These are phyloP conservation scores for Saccopteryx bilineata DNA, from an alignment of 2,113 vertebrate species.

Conservation along the genomic window DNA sequence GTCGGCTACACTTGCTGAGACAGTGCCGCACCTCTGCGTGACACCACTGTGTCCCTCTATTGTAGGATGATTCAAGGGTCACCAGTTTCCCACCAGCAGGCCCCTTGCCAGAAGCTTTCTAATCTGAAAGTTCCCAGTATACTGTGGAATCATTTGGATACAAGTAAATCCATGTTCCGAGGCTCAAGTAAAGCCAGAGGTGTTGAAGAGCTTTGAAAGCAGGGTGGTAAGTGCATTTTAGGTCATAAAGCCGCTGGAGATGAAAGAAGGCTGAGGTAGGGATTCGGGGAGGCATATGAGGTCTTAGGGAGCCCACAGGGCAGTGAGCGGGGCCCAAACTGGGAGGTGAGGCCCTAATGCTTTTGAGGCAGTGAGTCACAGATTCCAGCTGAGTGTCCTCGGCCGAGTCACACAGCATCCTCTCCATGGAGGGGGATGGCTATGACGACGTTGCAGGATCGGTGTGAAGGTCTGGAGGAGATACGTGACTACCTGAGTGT, in stretches of 20 bases:
- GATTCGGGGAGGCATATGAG: neutral
- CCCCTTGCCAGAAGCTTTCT: neutral
- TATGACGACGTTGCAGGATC: neutral
- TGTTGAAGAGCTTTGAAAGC: neutral
- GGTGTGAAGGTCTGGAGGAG: neutral
- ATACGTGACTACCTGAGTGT: neutral
- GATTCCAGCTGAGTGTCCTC: neutral
- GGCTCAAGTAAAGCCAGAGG: neutral
- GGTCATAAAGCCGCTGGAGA: neutral
- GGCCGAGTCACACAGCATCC: rapidly evolving
- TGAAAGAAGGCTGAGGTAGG: neutral
- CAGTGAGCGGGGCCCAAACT: neutral
- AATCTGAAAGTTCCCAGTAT: neutral
- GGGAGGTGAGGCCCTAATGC: neutral
- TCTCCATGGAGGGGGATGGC: neutral
- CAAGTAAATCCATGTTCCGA: neutral
- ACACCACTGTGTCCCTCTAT: neutral
- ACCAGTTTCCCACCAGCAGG: neutral
- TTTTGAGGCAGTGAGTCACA: neutral
- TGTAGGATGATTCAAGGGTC: neutral
- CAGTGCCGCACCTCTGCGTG: neutral
- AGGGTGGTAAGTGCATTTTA: neutral
- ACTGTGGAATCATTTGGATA: neutral
- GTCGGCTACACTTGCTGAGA: too few relatives aligned
- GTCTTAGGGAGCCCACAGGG: neutral